Conservation (phyloP, 1,140 invertebrate species). For the Gryon sp. region DNA sequence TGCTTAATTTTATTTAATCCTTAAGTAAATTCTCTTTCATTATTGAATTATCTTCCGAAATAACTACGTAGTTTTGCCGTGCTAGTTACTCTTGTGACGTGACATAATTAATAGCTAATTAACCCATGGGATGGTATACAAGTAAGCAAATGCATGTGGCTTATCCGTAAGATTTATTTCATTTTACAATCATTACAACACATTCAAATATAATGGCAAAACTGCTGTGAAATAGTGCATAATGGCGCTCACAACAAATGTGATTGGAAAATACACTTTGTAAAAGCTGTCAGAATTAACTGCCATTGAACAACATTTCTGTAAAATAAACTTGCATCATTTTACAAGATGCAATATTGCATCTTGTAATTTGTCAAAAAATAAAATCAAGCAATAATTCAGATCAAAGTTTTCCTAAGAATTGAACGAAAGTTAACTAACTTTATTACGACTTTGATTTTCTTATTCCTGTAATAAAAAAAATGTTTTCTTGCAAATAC, state of each 20-base stretch:
- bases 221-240: not conserved
- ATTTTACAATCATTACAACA: conserved; percentile 27
- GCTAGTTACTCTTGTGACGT: conserved; percentile 43
- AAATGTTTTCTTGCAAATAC: too few relatives aligned
- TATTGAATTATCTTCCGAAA: conserved; percentile 64
- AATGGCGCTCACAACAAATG: not conserved
- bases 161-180: conserved; percentile 55
- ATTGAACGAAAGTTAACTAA: too few relatives aligned
- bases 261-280: conserved; percentile 9
- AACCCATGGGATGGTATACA: conserved; percentile 51
- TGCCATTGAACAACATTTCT: too few relatives aligned
- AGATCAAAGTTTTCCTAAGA: too few relatives aligned
- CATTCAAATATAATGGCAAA: conserved; percentile 12
- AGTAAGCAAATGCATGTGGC: conserved; percentile 40
- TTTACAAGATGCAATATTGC: too few relatives aligned
- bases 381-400: too few relatives aligned
- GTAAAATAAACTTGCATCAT: too few relatives aligned
- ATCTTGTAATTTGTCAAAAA: too few relatives aligned
- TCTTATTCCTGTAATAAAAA: too few relatives aligned
- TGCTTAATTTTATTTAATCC: not conserved
- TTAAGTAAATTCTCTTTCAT: conserved; percentile 37
- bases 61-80: conserved; percentile 27
- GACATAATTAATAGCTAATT: conserved; percentile 68
- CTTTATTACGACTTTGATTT: too few relatives aligned
- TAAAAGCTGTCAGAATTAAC: too few relatives aligned